Conservation (phyloP, 2,797 vertebrate species). For the Ispidina lecontei region DNA sequence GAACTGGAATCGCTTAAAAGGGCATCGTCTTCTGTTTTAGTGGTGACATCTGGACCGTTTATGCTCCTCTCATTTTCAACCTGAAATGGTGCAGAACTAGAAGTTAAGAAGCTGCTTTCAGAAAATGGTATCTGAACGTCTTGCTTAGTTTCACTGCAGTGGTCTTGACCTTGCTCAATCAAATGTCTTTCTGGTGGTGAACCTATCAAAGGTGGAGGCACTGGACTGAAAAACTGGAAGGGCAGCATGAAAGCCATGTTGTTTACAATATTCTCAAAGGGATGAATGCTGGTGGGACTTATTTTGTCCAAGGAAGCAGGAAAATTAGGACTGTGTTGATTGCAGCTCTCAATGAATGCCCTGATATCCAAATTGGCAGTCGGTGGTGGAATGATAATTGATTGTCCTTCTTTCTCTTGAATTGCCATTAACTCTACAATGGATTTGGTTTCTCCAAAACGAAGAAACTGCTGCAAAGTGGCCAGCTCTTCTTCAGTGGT, state of each 20-base stretch:
- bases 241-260: slow-evolving; percentile 96
- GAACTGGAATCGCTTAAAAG: slow-evolving; percentile 80
- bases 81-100: slow-evolving; percentile 80
- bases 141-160: slow-evolving; percentile 66
- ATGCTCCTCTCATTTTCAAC: slow-evolving; percentile 80
- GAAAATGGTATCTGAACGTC: slow-evolving; percentile 75
- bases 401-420: slow-evolving; percentile 95
- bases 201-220: slow-evolving; percentile 89
- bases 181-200: slow-evolving; percentile 83
- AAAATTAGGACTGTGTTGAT: slow-evolving; percentile 76
- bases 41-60: slow-evolving; percentile 75
- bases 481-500: slow-evolving; percentile 95
- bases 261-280: slow-evolving; percentile 95
- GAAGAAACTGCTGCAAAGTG: slow-evolving; percentile 95
- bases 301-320: slow-evolving; percentile 85
- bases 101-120: slow-evolving; percentile 80
- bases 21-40: slow-evolving; percentile 85
- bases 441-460: slow-evolving; percentile 97
- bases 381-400: slow-evolving; percentile 85
- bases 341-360: slow-evolving; percentile 94
- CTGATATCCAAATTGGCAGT: slow-evolving; percentile 92
- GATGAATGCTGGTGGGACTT: slow-evolving; percentile 83
- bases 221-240: slow-evolving; percentile 91
- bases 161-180: slow-evolving; percentile 80
- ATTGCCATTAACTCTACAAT: slow-evolving; percentile 98